Conservation (phyloP, 2,797 vertebrate genomes). For the Hoplostethus atlanticus region DNA sequence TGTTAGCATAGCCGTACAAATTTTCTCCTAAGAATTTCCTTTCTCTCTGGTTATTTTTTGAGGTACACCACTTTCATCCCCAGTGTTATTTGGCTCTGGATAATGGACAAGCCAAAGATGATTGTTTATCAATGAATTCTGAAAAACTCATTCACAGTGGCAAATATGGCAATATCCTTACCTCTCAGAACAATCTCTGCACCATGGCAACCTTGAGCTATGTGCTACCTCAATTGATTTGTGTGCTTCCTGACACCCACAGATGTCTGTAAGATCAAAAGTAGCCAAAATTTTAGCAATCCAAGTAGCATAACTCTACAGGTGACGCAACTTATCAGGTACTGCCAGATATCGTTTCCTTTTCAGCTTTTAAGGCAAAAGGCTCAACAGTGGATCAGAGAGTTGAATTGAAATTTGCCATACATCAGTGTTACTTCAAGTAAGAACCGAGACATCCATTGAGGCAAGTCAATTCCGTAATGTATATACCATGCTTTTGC, state of each 20-base stretch:
- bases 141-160: slow-evolving; percentile 82
- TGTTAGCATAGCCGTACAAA: slow-evolving; percentile 78
- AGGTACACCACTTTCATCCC: slow-evolving; percentile 72
- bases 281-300: slow-evolving; percentile 57
- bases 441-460: slow-evolving; percentile 81
- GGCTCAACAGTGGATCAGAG: slow-evolving; percentile 84
- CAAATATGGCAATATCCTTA: slow-evolving; percentile 82
- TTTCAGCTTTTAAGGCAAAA: slow-evolving; percentile 82
- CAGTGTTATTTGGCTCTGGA: slow-evolving; percentile 67
- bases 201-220: slow-evolving; percentile 79
- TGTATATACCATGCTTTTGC: slow-evolving; percentile 69
- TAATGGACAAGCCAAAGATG: slow-evolving; percentile 70
- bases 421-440: slow-evolving; percentile 76
- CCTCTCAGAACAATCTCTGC: slow-evolving; percentile 78
- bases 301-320: slow-evolving; percentile 68
- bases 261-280: slow-evolving; percentile 59
- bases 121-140: slow-evolving; percentile 80
- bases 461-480: slow-evolving; percentile 80
- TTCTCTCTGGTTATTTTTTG: slow-evolving; percentile 46
- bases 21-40: slow-evolving; percentile 42
- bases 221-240: slow-evolving; percentile 75
- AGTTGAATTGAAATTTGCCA: slow-evolving; percentile 81
- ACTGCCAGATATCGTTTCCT: slow-evolving; percentile 73
- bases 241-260: slow-evolving; percentile 77
- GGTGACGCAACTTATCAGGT: slow-evolving; percentile 68